Conservation (phyloP, 1,140 invertebrate genomes). For the Meloidogyne exigua region DNA sequence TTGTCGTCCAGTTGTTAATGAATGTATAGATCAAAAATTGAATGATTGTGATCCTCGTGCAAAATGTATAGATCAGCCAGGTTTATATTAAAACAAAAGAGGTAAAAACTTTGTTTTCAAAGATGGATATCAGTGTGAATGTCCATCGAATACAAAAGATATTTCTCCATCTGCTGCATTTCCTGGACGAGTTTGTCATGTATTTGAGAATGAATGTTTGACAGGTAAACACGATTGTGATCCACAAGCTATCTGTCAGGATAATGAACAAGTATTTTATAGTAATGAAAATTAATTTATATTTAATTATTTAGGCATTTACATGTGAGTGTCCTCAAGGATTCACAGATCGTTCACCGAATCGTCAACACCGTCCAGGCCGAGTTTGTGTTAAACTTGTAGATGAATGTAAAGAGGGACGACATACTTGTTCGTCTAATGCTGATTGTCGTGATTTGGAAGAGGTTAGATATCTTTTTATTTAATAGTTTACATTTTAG, state of each 20-base stretch:
- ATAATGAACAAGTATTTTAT: conserved; percentile 52
- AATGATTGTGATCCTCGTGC: conserved; percentile 60
- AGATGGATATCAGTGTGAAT: conserved; percentile 59
- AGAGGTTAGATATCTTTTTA: conserved; percentile 29
- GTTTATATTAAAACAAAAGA: background rate
- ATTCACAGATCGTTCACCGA: conserved; percentile 60
- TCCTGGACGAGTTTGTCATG: conserved; percentile 61
- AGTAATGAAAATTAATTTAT: background rate
- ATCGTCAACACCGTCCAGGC: conserved; percentile 53
- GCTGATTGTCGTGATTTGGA: conserved; percentile 62
- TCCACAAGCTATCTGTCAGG: conserved; percentile 52
- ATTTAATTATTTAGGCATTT: conserved; percentile 55
- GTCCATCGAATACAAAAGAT: conserved; percentile 57
- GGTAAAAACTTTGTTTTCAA: background rate
- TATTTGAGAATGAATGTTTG: conserved; percentile 58
- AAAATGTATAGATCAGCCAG: conserved; percentile 48
- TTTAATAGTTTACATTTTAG: background rate
- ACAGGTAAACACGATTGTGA: conserved; percentile 59
- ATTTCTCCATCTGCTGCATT: conserved; percentile 60
- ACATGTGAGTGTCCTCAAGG: conserved; percentile 56
- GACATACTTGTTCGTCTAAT: conserved; percentile 58
- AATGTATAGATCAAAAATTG: conserved; percentile 51
- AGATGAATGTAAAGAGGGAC: conserved; percentile 53
- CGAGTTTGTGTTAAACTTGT: conserved; percentile 60
- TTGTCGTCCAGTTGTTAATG: conserved; percentile 56